A percentile compares a stretch with the other conserved stretches of the same genome.
Evolutionary conservation across 1,140 invertebrate species (phyloP).

Genomic region (Dinoponera quadriceps): DNA sequence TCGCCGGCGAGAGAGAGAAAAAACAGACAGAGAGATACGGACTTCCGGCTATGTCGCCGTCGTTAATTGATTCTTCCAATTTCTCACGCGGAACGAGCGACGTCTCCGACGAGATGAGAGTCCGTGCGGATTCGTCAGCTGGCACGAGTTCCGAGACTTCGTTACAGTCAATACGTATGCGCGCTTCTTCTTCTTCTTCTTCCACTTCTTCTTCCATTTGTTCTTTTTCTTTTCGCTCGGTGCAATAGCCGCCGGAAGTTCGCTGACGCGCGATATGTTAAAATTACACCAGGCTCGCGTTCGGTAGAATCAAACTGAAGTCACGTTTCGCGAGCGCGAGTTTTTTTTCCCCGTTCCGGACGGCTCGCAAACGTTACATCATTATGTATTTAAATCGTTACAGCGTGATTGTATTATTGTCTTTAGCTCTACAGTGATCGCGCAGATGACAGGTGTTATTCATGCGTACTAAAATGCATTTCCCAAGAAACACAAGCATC

Average conservation of each 20-base stretch:
- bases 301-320: constrained; percentile 33
- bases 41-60: not conserved
- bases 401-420: not conserved
- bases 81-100: not conserved
- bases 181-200: constrained; percentile 5
- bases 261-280: constrained; percentile 2
- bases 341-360: not conserved
- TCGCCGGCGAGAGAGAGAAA: not conserved
- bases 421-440: no score
- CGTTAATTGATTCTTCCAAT: constrained; percentile 28
- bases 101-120: not conserved
- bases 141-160: constrained; percentile 1
- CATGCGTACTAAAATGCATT: no score
- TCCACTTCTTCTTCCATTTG: not conserved
- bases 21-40: not conserved
- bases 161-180: not conserved
- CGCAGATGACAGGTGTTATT: no score
- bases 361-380: not conserved
- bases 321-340: constrained; percentile 13
- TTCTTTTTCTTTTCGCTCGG: not conserved
- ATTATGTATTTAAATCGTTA: not conserved
- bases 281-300: constrained; percentile 44
- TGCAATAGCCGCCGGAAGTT: constrained; percentile 18
- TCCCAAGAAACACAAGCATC: no score
- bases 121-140: not conserved